Conservation (phyloP, 2,797 vertebrate species). For the Cossypha caffra region DNA sequence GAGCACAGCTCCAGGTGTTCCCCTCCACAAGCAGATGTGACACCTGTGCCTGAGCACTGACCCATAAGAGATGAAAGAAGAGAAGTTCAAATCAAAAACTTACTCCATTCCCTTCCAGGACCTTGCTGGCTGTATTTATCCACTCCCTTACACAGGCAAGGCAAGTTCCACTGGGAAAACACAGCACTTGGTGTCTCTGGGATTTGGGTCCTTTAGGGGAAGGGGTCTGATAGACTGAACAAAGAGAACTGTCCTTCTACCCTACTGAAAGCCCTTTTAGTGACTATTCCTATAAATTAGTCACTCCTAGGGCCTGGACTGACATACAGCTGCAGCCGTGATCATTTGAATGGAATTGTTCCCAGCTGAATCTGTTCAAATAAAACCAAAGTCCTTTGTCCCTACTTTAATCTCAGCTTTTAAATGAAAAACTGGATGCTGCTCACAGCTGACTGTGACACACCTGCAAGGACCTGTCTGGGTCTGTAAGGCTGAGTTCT, state of each 20-base stretch:
- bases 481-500: neutral
- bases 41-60: neutral
- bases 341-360: neutral
- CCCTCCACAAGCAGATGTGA: neutral
- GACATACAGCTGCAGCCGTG: neutral
- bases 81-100: neutral
- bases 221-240: accelerated
- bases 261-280: neutral
- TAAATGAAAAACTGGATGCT: neutral
- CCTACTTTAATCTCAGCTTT: neutral
- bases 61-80: neutral
- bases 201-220: neutral
- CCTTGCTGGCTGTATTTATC: neutral
- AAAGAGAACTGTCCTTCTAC: neutral
- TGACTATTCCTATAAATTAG: neutral
- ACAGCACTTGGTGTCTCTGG: neutral
- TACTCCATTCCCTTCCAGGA: neutral
- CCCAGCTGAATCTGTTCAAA: neutral
- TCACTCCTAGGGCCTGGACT: neutral
- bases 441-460: neutral
- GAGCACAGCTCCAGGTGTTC: neutral
- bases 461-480: neutral
- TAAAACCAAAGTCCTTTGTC: neutral
- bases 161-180: neutral
- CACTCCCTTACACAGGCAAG: neutral